A percentile compares a stretch with the other conserved stretches of the same genome.
Evolutionary conservation across 2,888 invertebrate species (phyloP).

Genomic region (Steromphala cineraria): DNA sequence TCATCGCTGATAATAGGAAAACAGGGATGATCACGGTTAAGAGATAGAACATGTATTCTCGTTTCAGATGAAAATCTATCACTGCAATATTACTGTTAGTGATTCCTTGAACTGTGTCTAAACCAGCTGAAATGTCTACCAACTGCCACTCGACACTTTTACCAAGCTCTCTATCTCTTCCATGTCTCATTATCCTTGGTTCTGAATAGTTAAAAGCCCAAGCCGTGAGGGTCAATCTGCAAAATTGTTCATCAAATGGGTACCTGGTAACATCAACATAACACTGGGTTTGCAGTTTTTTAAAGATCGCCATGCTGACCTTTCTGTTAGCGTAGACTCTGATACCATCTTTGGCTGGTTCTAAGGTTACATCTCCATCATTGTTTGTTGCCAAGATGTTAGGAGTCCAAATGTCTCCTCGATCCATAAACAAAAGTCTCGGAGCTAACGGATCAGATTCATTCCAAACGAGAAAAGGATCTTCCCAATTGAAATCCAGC

Average conservation of each 20-base stretch:
- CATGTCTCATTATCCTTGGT: background rate
- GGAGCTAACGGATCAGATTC: no score
- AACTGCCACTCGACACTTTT: background rate
- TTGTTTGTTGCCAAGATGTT: no score
- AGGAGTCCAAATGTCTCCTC: no score
- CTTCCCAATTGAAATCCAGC: no score
- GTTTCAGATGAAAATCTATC: background rate
- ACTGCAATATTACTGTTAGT: background rate
- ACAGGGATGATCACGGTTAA: slow-evolving; percentile 6
- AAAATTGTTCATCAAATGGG: background rate
- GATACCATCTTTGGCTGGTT: no score
- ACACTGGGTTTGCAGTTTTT: background rate
- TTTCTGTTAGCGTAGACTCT: background rate
- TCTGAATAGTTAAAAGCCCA: no score
- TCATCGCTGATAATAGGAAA: background rate
- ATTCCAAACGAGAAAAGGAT: no score
- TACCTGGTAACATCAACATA: background rate
- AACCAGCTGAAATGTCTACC: background rate
- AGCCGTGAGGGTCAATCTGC: background rate
- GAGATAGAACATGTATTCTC: background rate
- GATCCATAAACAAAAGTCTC: no score
- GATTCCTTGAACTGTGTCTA: no score
- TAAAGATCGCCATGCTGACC: background rate
- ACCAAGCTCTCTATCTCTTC: no score
- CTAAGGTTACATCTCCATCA: no score